Evolutionary conservation across 2,797 vertebrate species (phyloP).

Genomic region (Adrianichthys oophorus): DNA sequence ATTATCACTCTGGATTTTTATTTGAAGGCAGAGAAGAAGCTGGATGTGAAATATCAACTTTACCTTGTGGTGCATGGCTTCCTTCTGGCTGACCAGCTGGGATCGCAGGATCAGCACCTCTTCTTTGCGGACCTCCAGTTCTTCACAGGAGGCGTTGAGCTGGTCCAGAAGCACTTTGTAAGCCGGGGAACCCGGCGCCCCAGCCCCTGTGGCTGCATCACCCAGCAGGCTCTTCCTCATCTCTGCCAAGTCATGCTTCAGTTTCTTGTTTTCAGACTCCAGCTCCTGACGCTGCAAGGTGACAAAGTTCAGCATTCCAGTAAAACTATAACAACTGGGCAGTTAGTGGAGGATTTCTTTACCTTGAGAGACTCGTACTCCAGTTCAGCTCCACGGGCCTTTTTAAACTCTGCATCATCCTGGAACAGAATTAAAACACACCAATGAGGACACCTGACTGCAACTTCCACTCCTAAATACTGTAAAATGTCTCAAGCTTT

Average conservation of each 20-base stretch:
- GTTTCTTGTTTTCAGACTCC: constrained; percentile 97
- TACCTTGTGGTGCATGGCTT: constrained; percentile 95
- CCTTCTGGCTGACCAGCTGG: constrained; percentile 97
- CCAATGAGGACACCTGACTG: background rate
- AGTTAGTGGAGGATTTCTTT: constrained; percentile 16
- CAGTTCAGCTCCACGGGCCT: constrained; percentile 90
- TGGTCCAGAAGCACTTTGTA: constrained; percentile 96
- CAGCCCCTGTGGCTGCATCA: constrained; percentile 76
- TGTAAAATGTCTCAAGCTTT: no score
- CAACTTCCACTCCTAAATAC: no score
- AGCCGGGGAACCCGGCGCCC: constrained; percentile 87
- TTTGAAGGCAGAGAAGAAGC: constrained; percentile 1
- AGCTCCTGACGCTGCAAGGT: constrained; percentile 90
- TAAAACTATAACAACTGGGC: background rate
- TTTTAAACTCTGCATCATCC: constrained; percentile 89
- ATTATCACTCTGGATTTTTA: background rate
- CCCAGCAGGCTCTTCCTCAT: constrained; percentile 88
- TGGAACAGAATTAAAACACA: constrained; percentile 41
- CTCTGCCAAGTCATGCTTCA: constrained; percentile 91
- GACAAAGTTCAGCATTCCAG: background rate
- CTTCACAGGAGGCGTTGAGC: constrained; percentile 90
- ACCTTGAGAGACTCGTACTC: constrained; percentile 99
- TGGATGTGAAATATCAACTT: background rate
- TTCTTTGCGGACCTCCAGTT: constrained; percentile 96
- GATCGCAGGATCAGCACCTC: constrained; percentile 97